Percentiles rank a stretch among this genome's conserved stretches.
These are phyloP conservation scores for Pristionchus arcanus DNA, from an alignment of 2,888 invertebrate species.

Conservation along the genomic window DNA sequence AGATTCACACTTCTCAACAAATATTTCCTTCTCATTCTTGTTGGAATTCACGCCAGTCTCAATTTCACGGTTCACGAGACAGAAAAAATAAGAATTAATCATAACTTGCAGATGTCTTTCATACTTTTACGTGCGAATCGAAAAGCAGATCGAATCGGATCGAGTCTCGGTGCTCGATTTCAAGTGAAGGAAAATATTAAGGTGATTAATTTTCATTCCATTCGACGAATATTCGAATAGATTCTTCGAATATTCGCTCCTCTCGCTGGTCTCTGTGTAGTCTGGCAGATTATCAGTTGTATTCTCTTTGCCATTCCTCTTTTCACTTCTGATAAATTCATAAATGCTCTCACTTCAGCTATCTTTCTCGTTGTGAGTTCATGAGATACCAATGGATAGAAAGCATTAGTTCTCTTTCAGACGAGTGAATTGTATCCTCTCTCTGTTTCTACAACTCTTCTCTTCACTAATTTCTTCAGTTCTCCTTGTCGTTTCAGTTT, in stretches of 20 bases:
- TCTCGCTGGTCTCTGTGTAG: constrained; percentile 4
- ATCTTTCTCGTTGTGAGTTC: background rate
- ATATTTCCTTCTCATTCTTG: background rate
- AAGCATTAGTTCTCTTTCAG: background rate
- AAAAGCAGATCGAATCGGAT: constrained; percentile 1
- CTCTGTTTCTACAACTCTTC: constrained; percentile 25
- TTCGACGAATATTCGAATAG: background rate
- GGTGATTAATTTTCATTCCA: background rate
- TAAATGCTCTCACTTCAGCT: background rate
- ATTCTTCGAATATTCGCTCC: constrained; percentile 39
- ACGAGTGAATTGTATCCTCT: constrained; percentile 21
- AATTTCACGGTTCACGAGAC: background rate
- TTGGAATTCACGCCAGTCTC: background rate
- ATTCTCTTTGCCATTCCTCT: background rate
- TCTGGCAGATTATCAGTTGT: constrained; percentile 21
- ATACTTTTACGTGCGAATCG: constrained; percentile 34
- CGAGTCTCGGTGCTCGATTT: background rate
- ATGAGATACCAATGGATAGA: background rate
- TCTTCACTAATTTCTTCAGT: background rate
- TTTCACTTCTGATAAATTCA: background rate
- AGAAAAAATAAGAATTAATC: background rate
- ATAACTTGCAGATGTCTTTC: constrained; percentile 13
- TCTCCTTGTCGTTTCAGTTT: background rate
- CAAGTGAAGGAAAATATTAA: constrained; percentile 34
- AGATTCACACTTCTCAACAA: constrained; percentile 10